Percentiles rank a stretch among this genome's conserved stretches.
Evolutionary conservation across 2,888 invertebrate genomes (phyloP).

Genomic region (Amaurobius ferox): DNA sequence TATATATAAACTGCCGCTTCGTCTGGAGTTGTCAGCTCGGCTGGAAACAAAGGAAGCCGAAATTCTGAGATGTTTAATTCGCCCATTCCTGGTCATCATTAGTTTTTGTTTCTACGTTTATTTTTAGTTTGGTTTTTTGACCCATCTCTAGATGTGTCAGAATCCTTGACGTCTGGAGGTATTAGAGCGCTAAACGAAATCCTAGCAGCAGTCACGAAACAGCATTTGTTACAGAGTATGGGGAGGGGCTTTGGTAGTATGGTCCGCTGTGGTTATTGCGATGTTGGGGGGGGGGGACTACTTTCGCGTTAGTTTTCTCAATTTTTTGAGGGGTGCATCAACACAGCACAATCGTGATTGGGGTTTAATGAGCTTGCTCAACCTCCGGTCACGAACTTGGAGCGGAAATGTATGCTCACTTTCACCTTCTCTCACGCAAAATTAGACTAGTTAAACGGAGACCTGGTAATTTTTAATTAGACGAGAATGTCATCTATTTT

Average conservation of each 20-base stretch:
- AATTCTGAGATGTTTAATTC: conserved; percentile 15
- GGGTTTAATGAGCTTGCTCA: conserved; percentile 9
- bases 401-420: conserved; percentile 1
- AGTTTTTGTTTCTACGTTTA: conserved; percentile 4
- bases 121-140: conserved; percentile 1
- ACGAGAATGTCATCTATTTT: too few relatives aligned
- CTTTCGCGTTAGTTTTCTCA: background rate
- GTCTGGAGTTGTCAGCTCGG: conserved; percentile 12
- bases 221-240: conserved; percentile 19
- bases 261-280: background rate
- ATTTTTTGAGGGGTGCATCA: conserved; percentile 16
- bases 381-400: background rate
- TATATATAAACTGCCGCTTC: conserved; percentile 20
- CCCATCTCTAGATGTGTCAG: conserved; percentile 34
- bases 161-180: conserved; percentile 24
- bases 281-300: background rate
- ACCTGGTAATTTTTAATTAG: conserved; percentile 1
- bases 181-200: conserved; percentile 30
- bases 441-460: background rate
- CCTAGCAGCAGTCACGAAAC: conserved; percentile 33
- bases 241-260: background rate
- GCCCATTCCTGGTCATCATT: conserved; percentile 11
- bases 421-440: background rate
- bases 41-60: conserved; percentile 34
- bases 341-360: background rate